Evolutionary conservation across 2,113 vertebrate species (phyloP), one percentile per base, ranked within the genome.

Genomic region (Salvelinus fontinalis): DNA sequence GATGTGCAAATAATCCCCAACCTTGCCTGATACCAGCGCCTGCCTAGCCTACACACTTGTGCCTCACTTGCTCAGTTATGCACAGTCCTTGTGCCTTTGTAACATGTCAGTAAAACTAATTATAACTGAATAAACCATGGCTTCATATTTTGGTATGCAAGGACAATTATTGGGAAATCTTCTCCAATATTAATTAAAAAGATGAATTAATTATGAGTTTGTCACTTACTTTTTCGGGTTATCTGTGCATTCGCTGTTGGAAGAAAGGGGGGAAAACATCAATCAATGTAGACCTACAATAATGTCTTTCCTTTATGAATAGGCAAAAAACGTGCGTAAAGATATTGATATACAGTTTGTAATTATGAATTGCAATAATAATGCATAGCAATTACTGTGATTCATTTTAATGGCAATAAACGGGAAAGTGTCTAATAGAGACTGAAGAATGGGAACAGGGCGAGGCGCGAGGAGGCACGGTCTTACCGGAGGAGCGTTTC

Each of bases 211-310:
- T 12, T 31, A 73, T 44, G 34, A 27, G 24, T 67, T 20, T 4
- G 9, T 6, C 81, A 96, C 97, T 98, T 95, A 98, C 97, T 93
- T 96, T 98, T 99, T 73, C 93, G 94, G 89, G 95, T 96, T 62
- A 97, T 95, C 93, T 95, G 95, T 91, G 95, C 90, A 6, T 95
- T 96, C 88, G 95, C 97, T 98, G 83, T 29, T 29, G 73, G 9
- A 83, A 80, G 73, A 82, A 49, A 65, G 79, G 48, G 48, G 49
- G 64, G 64, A 74, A 12, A 73, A n/a, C 13, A 27, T n/a, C 3
- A 20, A 48, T 68, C 31, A 67, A 51, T 14, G 60, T 22, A 26
- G 60, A 7, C 24, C 24, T 8, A 24, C 13, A 22, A 62, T 22
- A 62, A 62, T 22, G 59, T 24, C 0, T 73, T 59, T 39, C 12